Evolutionary conservation across 2,797 vertebrate genomes (phyloP), one percentile per base, ranked within the genome.

Genomic region (Gastrophryne carolinensis): DNA sequence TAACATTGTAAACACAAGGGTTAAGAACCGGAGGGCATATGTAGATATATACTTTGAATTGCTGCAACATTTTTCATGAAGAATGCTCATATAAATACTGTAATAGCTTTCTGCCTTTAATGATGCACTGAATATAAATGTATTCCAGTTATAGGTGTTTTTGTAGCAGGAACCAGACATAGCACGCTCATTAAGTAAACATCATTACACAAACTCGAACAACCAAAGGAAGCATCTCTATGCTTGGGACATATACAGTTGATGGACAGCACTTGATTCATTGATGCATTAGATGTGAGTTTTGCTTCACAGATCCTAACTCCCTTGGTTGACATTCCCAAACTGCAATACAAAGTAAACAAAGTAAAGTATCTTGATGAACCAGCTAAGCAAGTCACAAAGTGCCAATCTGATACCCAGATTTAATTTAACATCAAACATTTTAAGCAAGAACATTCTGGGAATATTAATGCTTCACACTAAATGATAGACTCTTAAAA

Each of bases 241-340:
- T 56, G 24, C 52, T 26, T 41, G 65, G 50, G 32, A 68, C 34
- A 30, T 41, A 56, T 29, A 30, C 54, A 54, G 56, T 39, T 69
- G 50, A 68, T 68, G 32, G 50, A 69, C 66, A 69, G 66, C n/a
- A 44, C 56, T 69, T 56, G 24, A 69, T 56, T 69, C 17, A 56
- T 56, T 69, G 66, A 56, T 19, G 65, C 66, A 69, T 41, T 41
- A 30, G 50, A 41, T 56, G 35, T 30, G 17, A 29, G 53, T 69
- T 41, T 54, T 69, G 52, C 52, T 56, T 69, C 66, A 56, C 32
- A 69, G 52, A 56, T 56, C 50, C 52, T 41, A 68, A 10, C 34
- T 54, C 19, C 52, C 50, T 34, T 26, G 50, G 23, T 29, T 69
- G 34, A 56, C 66, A 30, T 56, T 56, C n/a, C 15, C 34, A 29